Evolutionary conservation across 2,888 invertebrate species (phyloP), one percentile per base, ranked within the genome.

Genomic region (Drosophila setosimentum): DNA sequence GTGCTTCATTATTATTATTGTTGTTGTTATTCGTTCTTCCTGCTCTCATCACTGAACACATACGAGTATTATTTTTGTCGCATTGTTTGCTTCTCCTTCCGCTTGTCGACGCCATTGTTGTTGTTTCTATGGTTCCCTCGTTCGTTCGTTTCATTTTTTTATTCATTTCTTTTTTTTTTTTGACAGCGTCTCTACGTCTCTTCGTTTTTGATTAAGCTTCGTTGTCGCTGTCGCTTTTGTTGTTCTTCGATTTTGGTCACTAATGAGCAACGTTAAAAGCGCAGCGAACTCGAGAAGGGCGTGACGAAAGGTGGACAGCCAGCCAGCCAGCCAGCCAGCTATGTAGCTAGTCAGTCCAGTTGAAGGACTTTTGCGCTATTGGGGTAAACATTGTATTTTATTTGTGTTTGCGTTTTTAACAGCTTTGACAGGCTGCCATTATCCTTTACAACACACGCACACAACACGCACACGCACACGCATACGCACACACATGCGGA

Each of bases 381-480:
- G 57, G 57, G 68, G 78, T 78, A 85, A 84, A 82, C 83, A 85
- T 75, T 85, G 89, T 75, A 87, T 78, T 87, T 87, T 86, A 79
- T 83, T 89, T 84, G 76, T 87, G 85, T 85, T 87, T 87, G 82
- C 89, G 82, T 89, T 89, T 87, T 87, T 85, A 89, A 89, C 85
- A 89, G 87, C 76, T 78, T 75, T 76, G 86, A 77, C 81, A 85
- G 87, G 72, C 85, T 72, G 54, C 76, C 67, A 77, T 82, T 81
- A 81, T 81, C 80, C 80, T 78, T 82, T 82, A 58, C 29, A 69
- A 50, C 18, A 54, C 57, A 63, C 54, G 24, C 55, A 53, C 48
- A 62, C 48, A 40, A 24, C 45, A 45, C 50, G 60, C 35, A 50
- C 54, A 57, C 49, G 11, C 42, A 51, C 32, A 30, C 16, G 24